phyloP scores from a whole-genome alignment of 2,113 vertebrate genomes.

The Siniperca knerii region DNA sequence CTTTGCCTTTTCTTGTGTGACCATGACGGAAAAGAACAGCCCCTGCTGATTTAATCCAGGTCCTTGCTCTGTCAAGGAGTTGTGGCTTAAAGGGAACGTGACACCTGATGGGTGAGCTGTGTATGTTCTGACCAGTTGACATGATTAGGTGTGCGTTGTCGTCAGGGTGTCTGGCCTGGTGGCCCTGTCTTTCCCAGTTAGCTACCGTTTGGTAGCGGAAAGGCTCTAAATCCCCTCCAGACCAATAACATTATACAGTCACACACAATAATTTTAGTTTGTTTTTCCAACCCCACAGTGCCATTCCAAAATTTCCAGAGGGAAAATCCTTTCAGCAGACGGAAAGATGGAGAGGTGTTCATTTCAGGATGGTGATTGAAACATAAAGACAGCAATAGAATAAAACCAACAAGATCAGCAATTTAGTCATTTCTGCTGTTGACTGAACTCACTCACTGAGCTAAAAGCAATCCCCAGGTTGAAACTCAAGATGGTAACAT shows the following conservation, averaged over 20 bases:
- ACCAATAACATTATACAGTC: constrained; percentile 75
- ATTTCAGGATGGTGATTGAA: constrained; percentile 72
- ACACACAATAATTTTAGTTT: constrained; percentile 76
- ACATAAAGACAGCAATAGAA: constrained; percentile 55
- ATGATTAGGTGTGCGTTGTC: constrained; percentile 57
- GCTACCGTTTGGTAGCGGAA: constrained; percentile 75
- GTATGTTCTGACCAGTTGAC: constrained; percentile 51
- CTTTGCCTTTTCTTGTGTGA: constrained; percentile 56
- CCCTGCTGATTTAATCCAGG: constrained; percentile 71
- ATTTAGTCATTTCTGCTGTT: constrained; percentile 39
- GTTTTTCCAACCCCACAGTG: constrained; percentile 75
- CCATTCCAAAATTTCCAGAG: constrained; percentile 66
- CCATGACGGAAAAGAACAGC: constrained; percentile 50
- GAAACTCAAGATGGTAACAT: constrained; percentile 48
- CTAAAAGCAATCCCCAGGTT: constrained; percentile 18
- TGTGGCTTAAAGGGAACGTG: constrained; percentile 70
- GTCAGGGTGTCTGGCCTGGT: constrained; percentile 63
- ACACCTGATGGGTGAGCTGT: constrained; percentile 66
- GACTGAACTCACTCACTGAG: constrained; percentile 27
- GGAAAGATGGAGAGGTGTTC: constrained; percentile 70
- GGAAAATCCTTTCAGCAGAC: constrained; percentile 77
- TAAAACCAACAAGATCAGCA: constrained; percentile 61
- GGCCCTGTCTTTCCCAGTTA: constrained; percentile 69
- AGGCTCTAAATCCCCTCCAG: constrained; percentile 63
- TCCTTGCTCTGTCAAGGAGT: constrained; percentile 49